Base-by-base conservation (phyloP, 2,888 invertebrate genomes). In the Tiphia femorata region DNA sequence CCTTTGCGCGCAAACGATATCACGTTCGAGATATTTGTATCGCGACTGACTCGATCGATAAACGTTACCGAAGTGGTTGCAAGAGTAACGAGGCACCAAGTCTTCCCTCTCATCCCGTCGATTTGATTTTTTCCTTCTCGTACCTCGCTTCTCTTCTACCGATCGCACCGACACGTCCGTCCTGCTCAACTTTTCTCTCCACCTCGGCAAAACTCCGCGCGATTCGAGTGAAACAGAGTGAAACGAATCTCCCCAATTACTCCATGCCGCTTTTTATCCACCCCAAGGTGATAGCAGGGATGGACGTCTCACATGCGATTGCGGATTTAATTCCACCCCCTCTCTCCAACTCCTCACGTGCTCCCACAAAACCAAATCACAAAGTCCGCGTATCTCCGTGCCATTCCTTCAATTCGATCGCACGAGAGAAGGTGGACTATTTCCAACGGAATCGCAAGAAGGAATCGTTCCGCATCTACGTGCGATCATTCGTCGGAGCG, bases 161-260 rank as follows among this genome's bases (percentile, higher is more conserved):
- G n/a, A n/a, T n/a, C n/a, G n/a, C n/a, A n/a, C n/a, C 5, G 10
- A n/a, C 8, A n/a, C 23, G 7, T 25, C 2, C 14, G 7, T 23
- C 27, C 16, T 25, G 3, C 16, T 16, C 19, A 2, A 8, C 17
- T 6, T 6, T 19, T 17, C 8, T 6, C 25, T 25, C 8, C 17
- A 37, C 19, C 10, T 14, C 5, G 33, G 12, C 40, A 4, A 48
- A 42, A 8, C 46, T 35, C 20, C 21, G 33, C 33, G 38, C 23
- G 27, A 21, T 27, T 40, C 12, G 21, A 42, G 42, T 33, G 33
- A 23, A 42, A 23, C 27, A 3, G 48, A 49, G 29, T 49, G 49
- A 29, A 58, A 42, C 50, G 16, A 38, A 56, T 58, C 53, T 56
- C 58, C 53, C 56, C 58, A 58, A 64, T 64, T 62, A 58, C 62